These are phyloP conservation scores for Tauraco hartlaubi DNA, from an alignment of 2,797 vertebrate species.

Conservation along the genomic window DNA sequence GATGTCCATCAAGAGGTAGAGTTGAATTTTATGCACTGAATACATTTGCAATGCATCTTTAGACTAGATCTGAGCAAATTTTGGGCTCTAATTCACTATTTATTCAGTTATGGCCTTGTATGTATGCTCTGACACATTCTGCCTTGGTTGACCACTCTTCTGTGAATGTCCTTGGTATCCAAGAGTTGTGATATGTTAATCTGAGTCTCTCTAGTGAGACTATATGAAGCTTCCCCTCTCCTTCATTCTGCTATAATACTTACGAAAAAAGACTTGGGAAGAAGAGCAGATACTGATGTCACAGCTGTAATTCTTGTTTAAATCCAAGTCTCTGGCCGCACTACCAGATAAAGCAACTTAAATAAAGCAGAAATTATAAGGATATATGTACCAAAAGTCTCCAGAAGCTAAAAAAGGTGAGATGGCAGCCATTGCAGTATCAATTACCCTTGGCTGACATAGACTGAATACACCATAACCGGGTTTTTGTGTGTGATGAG, in stretches of 20 bases:
- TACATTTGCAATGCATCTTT: not conserved
- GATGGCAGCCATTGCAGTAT: not conserved
- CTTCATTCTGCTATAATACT: not conserved
- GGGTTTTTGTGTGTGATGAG: not conserved
- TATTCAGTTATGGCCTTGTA: rapidly evolving
- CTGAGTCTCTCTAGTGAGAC: not conserved
- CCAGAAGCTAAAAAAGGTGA: not conserved
- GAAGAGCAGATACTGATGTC: not conserved
- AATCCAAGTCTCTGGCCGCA: not conserved
- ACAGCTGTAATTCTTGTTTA: not conserved
- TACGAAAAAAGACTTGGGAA: not conserved
- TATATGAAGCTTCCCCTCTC: not conserved
- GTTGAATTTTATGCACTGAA: not conserved
- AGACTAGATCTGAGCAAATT: not conserved
- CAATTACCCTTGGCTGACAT: not conserved
- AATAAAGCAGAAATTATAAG: not conserved
- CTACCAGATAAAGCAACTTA: not conserved
- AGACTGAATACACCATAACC: not conserved
- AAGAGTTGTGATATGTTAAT: not conserved
- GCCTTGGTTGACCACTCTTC: not conserved
- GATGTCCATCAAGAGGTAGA: not conserved
- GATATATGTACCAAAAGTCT: not conserved
- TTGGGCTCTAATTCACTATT: not conserved
- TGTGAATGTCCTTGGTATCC: not conserved
- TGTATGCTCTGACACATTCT: not conserved